These are phyloP conservation scores for Hyles euphorbiae DNA, from an alignment of 1,140 invertebrate species.

Conservation along the genomic window DNA sequence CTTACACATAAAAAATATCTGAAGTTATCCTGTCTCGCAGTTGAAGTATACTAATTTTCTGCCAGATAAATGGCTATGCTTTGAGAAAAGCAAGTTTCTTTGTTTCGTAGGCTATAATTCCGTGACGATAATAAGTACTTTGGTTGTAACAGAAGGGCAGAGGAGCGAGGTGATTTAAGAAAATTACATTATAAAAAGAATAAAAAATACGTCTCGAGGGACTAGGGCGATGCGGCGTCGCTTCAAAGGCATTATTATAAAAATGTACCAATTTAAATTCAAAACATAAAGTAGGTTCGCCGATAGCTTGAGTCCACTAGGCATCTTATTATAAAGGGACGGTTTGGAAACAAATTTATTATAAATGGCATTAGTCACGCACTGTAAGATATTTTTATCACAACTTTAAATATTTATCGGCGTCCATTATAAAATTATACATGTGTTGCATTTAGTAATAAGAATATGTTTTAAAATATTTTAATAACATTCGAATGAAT, in stretches of 20 bases:
- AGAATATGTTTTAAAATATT: no score
- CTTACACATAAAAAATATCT: no score
- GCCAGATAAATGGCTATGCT: background rate
- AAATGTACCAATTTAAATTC: conserved; percentile 72
- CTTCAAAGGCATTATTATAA: conserved; percentile 66
- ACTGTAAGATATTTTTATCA: background rate
- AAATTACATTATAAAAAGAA: conserved; percentile 73
- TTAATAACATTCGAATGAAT: no score
- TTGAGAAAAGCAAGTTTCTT: conserved; percentile 5
- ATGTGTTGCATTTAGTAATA: no score
- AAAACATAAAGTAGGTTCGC: conserved; percentile 43
- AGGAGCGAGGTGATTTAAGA: conserved; percentile 59
- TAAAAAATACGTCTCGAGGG: conserved; percentile 46
- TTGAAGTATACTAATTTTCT: background rate
- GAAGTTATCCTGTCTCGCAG: no score
- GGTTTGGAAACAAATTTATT: conserved; percentile 5
- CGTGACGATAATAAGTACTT: conserved; percentile 36
- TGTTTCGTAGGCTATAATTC: conserved; percentile 28
- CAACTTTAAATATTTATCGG: background rate
- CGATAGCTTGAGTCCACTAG: conserved; percentile 11
- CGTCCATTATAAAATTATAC: background rate
- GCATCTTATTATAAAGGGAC: conserved; percentile 7
- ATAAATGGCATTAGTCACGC: conserved; percentile 3
- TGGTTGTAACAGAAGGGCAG: conserved; percentile 18
- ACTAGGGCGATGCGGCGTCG: conserved; percentile 39